phyloP scores from a whole-genome alignment of 2,113 vertebrate genomes.

The Oenanthe melanoleuca region DNA sequence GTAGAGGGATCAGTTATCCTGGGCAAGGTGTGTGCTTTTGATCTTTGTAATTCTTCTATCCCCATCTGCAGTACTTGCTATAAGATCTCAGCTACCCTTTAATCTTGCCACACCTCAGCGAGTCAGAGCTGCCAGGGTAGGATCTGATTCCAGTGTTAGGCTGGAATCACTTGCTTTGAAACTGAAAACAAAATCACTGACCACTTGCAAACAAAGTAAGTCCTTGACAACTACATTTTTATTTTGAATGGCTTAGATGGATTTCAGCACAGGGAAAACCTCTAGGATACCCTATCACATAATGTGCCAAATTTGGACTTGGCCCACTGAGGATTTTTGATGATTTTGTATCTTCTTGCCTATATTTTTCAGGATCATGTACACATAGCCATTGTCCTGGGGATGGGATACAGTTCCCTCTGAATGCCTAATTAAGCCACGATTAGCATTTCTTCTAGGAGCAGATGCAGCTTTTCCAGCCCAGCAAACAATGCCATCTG shows the following conservation, averaged over 20 bases:
- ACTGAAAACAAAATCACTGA: not conserved
- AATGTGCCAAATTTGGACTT: not conserved
- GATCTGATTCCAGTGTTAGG: not conserved
- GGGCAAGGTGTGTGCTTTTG: not conserved
- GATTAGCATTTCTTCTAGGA: constrained; percentile 69
- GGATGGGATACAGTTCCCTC: not conserved
- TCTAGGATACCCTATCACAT: not conserved
- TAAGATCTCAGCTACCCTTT: not conserved
- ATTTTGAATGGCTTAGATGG: not conserved
- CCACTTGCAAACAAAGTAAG: not conserved
- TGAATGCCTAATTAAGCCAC: constrained; percentile 51
- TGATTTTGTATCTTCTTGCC: constrained; percentile 8
- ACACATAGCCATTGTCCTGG: constrained; percentile 1
- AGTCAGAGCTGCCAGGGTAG: not conserved
- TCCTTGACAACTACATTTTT: not conserved
- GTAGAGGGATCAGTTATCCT: not conserved
- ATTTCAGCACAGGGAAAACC: not conserved
- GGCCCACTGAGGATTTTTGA: not conserved
- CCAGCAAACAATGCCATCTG: constrained; percentile 59
- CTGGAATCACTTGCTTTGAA: constrained; percentile 20
- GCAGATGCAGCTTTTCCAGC: constrained; percentile 64
- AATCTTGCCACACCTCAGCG: constrained; percentile 8
- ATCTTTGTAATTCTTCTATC: not conserved
- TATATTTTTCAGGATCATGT: not conserved
- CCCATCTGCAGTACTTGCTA: not conserved